These are phyloP conservation scores for Strigamia crassipes DNA, from an alignment of 2,888 invertebrate species.

Conservation along the genomic window DNA sequence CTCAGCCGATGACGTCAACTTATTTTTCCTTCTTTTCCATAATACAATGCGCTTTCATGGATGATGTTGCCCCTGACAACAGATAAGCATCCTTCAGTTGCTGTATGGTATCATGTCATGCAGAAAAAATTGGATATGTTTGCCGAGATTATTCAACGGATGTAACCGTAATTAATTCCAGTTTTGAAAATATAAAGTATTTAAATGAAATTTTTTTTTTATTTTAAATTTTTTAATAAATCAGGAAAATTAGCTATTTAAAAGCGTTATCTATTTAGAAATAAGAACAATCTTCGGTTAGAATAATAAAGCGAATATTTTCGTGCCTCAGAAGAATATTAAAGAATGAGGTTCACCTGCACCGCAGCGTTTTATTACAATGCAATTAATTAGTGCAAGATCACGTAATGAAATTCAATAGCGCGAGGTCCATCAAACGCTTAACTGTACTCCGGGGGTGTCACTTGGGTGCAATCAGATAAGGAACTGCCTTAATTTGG, in stretches of 20 bases:
- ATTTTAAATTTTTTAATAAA: no score
- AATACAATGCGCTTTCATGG: background rate
- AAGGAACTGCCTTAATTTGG: background rate
- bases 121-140: background rate
- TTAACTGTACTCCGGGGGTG: conserved; percentile 14
- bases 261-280: background rate
- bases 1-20: background rate
- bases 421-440: conserved; percentile 13
- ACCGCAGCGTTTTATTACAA: conserved; percentile 12
- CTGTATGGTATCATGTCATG: background rate
- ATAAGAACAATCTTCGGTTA: background rate
- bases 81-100: conserved; percentile 8
- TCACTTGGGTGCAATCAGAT: conserved; percentile 22
- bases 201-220: background rate
- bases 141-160: background rate
- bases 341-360: background rate
- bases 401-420: conserved; percentile 15
- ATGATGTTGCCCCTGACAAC: background rate
- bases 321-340: conserved; percentile 3
- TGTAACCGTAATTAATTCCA: no score
- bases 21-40: background rate
- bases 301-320: background rate
- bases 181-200: no score
- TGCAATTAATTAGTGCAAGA: conserved; percentile 12
- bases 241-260: background rate